Evolutionary conservation across 2,888 invertebrate species (phyloP).

Genomic region (Heliothis peltigera): DNA sequence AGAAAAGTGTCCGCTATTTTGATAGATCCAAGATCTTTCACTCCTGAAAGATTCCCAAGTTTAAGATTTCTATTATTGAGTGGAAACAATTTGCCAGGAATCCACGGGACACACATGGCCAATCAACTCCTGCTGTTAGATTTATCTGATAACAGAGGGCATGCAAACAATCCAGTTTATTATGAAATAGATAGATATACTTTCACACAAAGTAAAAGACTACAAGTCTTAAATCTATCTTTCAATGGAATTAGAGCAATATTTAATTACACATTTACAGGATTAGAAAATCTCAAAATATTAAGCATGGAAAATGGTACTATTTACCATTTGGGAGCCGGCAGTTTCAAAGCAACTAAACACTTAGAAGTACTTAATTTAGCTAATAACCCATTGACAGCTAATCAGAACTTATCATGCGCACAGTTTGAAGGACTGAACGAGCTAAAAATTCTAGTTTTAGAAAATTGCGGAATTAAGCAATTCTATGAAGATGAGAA

Average conservation of each 20-base stretch:
- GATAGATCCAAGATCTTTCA: slow-evolving; percentile 86
- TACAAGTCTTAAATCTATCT: slow-evolving; percentile 87
- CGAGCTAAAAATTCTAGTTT: slow-evolving; percentile 83
- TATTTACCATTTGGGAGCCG: slow-evolving; percentile 84
- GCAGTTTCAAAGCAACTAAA: slow-evolving; percentile 83
- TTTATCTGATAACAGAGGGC: slow-evolving; percentile 87
- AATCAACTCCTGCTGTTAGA: slow-evolving; percentile 86
- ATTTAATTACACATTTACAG: slow-evolving; percentile 86
- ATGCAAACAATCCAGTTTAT: slow-evolving; percentile 79
- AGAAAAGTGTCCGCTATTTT: slow-evolving; percentile 85
- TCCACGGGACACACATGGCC: slow-evolving; percentile 86
- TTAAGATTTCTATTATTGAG: slow-evolving; percentile 86
- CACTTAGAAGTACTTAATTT: slow-evolving; percentile 87
- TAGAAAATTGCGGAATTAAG: slow-evolving; percentile 88
- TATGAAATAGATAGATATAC: slow-evolving; percentile 87
- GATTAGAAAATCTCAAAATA: slow-evolving; percentile 83
- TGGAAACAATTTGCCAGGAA: slow-evolving; percentile 87
- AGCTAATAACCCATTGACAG: slow-evolving; percentile 87
- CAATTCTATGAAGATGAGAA: slow-evolving; percentile 81
- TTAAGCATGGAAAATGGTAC: slow-evolving; percentile 89
- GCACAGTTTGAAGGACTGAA: slow-evolving; percentile 85
- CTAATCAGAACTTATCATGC: slow-evolving; percentile 79
- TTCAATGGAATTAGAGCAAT: slow-evolving; percentile 88
- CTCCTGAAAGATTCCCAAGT: slow-evolving; percentile 83
- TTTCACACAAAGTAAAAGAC: slow-evolving; percentile 84